phyloP scores from a whole-genome alignment of 2,888 invertebrate genomes.

The Pediacus dermestoides region DNA sequence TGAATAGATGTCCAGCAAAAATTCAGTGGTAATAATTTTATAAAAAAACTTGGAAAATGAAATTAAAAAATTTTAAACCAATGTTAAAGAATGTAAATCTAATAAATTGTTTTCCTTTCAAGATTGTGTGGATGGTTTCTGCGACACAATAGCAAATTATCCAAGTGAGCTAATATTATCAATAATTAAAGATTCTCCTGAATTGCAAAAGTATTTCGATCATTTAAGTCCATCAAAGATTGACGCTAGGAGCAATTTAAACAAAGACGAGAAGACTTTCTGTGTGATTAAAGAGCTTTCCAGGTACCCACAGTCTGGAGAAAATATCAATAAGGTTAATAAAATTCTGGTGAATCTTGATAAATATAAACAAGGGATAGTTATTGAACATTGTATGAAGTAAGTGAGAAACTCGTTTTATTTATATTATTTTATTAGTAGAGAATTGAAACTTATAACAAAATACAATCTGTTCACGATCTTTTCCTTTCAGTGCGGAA shows the following conservation, averaged over 20 bases:
- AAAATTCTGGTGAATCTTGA: slow-evolving; percentile 63
- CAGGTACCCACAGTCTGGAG: slow-evolving; percentile 58
- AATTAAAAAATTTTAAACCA: too few relatives aligned
- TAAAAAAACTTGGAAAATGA: too few relatives aligned
- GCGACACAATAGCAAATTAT: slow-evolving; percentile 49
- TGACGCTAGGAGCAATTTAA: not conserved
- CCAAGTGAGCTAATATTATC: slow-evolving; percentile 43
- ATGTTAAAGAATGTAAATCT: too few relatives aligned
- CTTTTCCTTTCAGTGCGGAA: slow-evolving; percentile 28
- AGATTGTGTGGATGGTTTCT: too few relatives aligned
- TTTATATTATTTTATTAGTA: too few relatives aligned
- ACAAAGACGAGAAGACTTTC: slow-evolving; percentile 30
- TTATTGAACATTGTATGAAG: slow-evolving; percentile 65
- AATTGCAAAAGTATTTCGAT: slow-evolving; percentile 22
- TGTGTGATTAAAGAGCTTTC: slow-evolving; percentile 48
- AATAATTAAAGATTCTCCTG: slow-evolving; percentile 25
- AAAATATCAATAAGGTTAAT: slow-evolving; percentile 59
- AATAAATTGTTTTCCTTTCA: too few relatives aligned
- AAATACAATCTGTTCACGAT: too few relatives aligned
- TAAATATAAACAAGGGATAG: slow-evolving; percentile 64
- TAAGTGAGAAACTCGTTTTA: slow-evolving; percentile 15
- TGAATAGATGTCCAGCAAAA: too few relatives aligned
- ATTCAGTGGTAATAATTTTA: too few relatives aligned
- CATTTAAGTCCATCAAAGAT: not conserved
- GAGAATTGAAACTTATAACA: too few relatives aligned